Base-by-base conservation (phyloP, 2,797 vertebrate genomes). In the Anabas testudineus region DNA sequence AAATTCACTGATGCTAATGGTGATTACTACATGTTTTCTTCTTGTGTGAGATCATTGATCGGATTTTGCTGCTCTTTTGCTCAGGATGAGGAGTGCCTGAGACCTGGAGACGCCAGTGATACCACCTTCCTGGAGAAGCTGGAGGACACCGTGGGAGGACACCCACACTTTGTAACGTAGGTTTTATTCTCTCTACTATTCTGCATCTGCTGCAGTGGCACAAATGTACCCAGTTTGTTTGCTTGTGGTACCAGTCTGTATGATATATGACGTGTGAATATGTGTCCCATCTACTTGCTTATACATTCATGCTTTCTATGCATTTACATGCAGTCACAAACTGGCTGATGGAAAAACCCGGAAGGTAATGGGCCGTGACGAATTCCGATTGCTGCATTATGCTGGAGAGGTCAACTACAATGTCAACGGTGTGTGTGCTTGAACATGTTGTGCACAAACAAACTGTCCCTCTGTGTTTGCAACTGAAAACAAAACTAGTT, bases 381-480 rank as follows among this genome's bases (percentile, higher is more conserved):
- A 99, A 70, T 99, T 99, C 88, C 93, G 97, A 55, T 95, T 99
- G 64, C 87, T 94, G 68, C 98, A 99, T 89, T 99, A 99, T 0
- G 98, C 98, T 1, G 98, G 98, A 78, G 98, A 99, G 45, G 98
- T 99, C 84, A 99, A 97, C 93, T 99, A 99, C 93, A 98, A 94
- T 0, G 96, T 99, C 18, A 94, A 95, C 0, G 98, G 83, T 88
- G 30, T 48, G 6, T 62, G 34, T 64, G 10, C 41, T 48, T 36
- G 26, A 55, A 45, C 24, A 39, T 16, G 24, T 13, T n/a, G 18
- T 34, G 45, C 41, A 52, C 49, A 65, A 37, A 30, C 13, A 28
- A 42, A 16, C 9, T 28, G 1, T 30, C 51, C 39, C n/a, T n/a
- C 16, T 16, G 5, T 34, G 2, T 45, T n/a, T 71, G 14, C 42